Evolutionary conservation across 2,797 vertebrate species (phyloP), one percentile per base, ranked within the genome.

Genomic region (Neosalanx taihuensis): DNA sequence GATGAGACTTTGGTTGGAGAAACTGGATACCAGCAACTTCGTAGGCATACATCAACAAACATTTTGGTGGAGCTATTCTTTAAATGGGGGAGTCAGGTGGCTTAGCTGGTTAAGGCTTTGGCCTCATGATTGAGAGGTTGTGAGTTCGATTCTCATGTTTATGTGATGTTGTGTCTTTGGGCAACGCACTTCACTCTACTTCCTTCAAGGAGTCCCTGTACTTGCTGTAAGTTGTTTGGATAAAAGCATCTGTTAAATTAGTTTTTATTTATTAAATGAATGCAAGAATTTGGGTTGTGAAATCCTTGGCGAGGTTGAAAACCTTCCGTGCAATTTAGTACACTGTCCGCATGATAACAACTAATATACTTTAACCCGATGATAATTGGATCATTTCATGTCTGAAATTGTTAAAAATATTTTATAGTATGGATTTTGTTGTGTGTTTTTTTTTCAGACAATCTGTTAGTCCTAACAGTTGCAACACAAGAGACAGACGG

Each of bases 401-500:
- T 69, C 23, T 29, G 69, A 37, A 53, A 13, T 74, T 29, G n/a
- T 53, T 75, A 10, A 68, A 41, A 41, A 41, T 41, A 41, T 1
- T 41, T 41, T 41, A 41, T 12, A 41, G 10, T 41, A 41, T 37
- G 65, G 0, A 37, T 67, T 69, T 35, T 75, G 37, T 41, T 41
- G 37, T 41, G 37, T 41, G 17, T 76, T 62, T 49, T 4, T 69
- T 70, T 85, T 88, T 58, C 86, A 99, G 97, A 95, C 74, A 97
- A 97, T 75, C 88, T 99, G 72, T 92, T 98, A 20, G 90, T 99
- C 80, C 86, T 99, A 63, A 99, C 96, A 67, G 94, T 98, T 68
- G 96, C 97, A 76, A 99, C 97, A 7, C 90, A 93, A 83, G 94
- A 97, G 91, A 96, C 92, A 0, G 97, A 99, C 79, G 98, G 98